Conservation (phyloP, 2,113 vertebrate species). For the Hippocampus barbouri region DNA sequence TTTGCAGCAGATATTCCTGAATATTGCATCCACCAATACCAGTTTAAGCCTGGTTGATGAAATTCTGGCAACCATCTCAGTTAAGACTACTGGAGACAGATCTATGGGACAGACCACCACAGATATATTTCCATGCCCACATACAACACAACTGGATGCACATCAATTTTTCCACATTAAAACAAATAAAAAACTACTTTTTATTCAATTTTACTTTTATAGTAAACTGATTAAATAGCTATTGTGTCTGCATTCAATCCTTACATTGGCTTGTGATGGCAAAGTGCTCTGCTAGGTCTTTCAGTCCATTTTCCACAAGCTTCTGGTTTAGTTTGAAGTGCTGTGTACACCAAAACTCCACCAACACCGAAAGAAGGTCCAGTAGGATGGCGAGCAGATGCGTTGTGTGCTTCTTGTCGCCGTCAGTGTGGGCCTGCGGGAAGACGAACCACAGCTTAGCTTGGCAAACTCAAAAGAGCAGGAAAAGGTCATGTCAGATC, state of each 20-base stretch:
- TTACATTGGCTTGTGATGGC: conserved; percentile 82
- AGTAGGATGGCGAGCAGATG: conserved; percentile 69
- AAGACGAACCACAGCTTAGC: conserved; percentile 8
- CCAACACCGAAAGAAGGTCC: conserved; percentile 79
- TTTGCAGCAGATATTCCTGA: conserved; percentile 78
- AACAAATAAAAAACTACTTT: neutral
- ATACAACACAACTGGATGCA: neutral
- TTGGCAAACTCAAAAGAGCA: neutral
- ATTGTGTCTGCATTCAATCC: neutral
- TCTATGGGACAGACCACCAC: conserved; percentile 64
- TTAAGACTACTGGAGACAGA: conserved; percentile 69
- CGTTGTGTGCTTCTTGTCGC: conserved; percentile 31
- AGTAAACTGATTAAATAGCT: neutral
- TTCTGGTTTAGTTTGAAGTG: conserved; percentile 79
- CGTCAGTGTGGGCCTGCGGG: conserved; percentile 31
- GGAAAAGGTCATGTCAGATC: neutral
- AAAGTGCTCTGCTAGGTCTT: conserved; percentile 81
- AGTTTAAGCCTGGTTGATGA: conserved; percentile 81
- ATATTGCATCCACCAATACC: conserved; percentile 82
- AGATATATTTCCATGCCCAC: neutral
- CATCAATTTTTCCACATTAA: neutral
- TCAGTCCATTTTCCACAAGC: conserved; percentile 74
- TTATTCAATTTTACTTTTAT: too few species aligned
- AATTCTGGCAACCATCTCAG: conserved; percentile 76
- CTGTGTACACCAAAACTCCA: conserved; percentile 88